These are phyloP conservation scores for Drosophila pectinifera DNA, from an alignment of 1,140 invertebrate species.

Conservation along the genomic window DNA sequence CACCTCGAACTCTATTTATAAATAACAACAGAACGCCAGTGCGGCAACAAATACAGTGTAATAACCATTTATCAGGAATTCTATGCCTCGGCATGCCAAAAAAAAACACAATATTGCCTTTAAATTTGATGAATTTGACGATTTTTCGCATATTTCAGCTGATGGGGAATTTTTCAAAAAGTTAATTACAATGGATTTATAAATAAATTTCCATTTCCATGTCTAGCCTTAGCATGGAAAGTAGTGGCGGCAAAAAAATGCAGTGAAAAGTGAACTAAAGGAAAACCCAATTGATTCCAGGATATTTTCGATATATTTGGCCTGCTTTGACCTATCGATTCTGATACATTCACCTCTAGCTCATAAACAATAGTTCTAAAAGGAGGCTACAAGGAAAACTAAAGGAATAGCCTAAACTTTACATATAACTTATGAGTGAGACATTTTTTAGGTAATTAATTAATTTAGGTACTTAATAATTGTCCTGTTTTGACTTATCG, in stretches of 20 bases:
- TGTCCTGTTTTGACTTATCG: not conserved
- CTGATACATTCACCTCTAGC: not conserved
- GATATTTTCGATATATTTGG: not conserved
- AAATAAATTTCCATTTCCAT: too few species aligned
- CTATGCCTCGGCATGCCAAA: not conserved
- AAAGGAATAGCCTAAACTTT: not conserved
- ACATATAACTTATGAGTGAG: not conserved
- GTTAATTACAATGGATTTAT: not conserved
- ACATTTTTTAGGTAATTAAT: not conserved
- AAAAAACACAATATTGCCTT: conserved; percentile 1
- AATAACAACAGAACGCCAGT: conserved; percentile 1
- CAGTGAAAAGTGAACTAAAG: fast-evolving
- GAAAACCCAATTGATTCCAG: not conserved
- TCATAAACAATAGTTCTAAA: too few species aligned
- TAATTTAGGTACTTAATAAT: too few species aligned
- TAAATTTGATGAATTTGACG: not conserved
- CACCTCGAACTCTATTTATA: conserved; percentile 64
- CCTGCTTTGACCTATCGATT: not conserved
- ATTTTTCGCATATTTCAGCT: conserved; percentile 1
- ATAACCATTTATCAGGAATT: conserved; percentile 19
- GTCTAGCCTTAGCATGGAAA: too few species aligned
- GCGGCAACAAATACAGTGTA: not conserved
- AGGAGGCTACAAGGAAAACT: too few species aligned
- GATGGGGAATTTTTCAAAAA: too few species aligned
- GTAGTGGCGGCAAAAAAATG: too few species aligned